Evolutionary conservation across 2,797 vertebrate species (phyloP).

Genomic region (Hoplostethus mediterraneus): DNA sequence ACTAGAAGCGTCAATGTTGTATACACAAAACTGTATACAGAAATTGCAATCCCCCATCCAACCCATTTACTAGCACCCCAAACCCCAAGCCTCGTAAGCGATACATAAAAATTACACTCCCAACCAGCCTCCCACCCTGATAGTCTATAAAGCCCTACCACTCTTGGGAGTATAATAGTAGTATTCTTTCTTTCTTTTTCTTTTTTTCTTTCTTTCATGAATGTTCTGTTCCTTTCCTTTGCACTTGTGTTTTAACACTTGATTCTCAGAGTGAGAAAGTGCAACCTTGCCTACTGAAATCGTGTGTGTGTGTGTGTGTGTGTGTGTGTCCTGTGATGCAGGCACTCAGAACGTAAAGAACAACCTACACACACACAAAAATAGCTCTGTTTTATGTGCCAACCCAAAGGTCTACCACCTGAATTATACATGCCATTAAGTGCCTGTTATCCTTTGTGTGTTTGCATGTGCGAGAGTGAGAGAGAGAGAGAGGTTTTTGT

Average conservation of each 20-base stretch:
- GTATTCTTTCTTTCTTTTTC: no score
- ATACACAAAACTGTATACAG: no score
- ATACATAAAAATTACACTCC: no score
- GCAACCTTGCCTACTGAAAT: slow-evolving; percentile 5
- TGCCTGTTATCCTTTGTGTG: neutral
- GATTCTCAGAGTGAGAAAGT: slow-evolving; percentile 24
- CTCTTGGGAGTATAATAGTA: no score
- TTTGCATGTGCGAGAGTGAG: neutral
- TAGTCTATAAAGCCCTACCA: no score
- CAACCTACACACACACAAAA: slow-evolving; percentile 3
- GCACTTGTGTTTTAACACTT: slow-evolving; percentile 9
- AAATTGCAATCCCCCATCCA: no score
- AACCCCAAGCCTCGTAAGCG: no score
- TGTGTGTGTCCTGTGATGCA: neutral
- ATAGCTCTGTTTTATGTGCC: slow-evolving; percentile 1
- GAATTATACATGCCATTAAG: neutral
- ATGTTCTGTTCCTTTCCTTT: no score
- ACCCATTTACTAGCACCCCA: no score
- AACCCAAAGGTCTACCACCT: slow-evolving; percentile 10
- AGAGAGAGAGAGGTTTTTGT: neutral
- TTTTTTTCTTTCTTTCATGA: no score
- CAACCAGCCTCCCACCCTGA: no score
- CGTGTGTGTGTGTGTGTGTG: neutral
- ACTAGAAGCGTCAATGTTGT: no score
- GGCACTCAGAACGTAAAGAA: neutral